A percentile compares a stretch with the other conserved stretches of the same genome.
phyloP scores from a whole-genome alignment of 2,888 invertebrate species.

The Aricia artaxerxes region DNA sequence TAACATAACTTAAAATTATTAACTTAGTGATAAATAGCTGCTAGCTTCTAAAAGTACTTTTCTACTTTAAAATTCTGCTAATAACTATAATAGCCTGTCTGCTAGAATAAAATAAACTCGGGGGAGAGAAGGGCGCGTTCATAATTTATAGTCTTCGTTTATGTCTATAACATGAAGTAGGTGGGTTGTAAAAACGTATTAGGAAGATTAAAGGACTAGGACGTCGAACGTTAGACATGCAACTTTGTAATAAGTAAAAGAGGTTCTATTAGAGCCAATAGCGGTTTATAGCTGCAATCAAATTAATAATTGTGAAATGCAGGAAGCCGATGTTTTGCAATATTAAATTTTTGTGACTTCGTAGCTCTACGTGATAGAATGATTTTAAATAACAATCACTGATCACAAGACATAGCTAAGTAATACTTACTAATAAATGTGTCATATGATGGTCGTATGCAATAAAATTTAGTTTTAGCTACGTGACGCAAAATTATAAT shows the following conservation, averaged over 20 bases:
- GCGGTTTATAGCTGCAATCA: neutral
- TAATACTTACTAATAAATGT: neutral
- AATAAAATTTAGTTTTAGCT: neutral
- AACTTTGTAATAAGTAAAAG: slow-evolving; percentile 6
- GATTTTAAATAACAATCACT: neutral
- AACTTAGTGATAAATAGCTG: too few relatives aligned
- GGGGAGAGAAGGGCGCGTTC: slow-evolving; percentile 24
- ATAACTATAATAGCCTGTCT: neutral
- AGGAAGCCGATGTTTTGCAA: neutral
- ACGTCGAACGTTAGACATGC: neutral
- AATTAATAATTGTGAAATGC: neutral
- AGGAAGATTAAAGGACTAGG: slow-evolving; percentile 27
- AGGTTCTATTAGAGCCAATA: neutral
- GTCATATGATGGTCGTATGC: neutral
- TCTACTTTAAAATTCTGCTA: neutral
- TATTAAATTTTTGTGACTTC: neutral
- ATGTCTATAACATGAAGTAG: slow-evolving; percentile 14
- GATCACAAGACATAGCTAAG: neutral
- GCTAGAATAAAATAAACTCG: slow-evolving; percentile 9
- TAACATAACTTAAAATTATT: too few relatives aligned
- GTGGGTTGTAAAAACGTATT: slow-evolving; percentile 24
- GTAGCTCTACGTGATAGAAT: neutral
- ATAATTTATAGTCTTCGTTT: slow-evolving; percentile 26
- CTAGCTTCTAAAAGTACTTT: neutral
- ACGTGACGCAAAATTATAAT: neutral